Conservation (phyloP, 2,113 vertebrate genomes). For the Prochilodus magdalenae region DNA sequence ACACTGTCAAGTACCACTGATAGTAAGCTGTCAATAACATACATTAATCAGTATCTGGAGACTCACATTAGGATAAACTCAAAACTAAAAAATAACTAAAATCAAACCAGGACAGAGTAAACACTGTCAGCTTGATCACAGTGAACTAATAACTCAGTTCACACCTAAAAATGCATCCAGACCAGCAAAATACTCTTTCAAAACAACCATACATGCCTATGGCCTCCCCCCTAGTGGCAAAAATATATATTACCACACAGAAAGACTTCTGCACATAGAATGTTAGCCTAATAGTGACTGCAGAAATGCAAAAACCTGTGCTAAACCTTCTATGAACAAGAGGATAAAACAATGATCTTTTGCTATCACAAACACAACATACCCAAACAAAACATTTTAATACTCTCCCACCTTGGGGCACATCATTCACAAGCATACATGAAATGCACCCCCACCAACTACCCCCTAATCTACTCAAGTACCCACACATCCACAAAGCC, state of each 20-base stretch:
- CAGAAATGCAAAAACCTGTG: neutral
- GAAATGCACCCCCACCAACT: neutral
- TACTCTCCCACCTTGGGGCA: neutral
- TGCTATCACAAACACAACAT: slow-evolving; percentile 14
- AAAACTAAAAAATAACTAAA: slow-evolving; percentile 29
- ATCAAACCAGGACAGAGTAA: neutral
- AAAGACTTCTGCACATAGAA: neutral
- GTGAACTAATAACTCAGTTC: slow-evolving; percentile 31
- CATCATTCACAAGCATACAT: slow-evolving; percentile 25
- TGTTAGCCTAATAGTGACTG: neutral
- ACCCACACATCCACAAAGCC: neutral
- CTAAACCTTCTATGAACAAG: neutral
- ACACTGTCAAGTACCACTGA: slow-evolving; percentile 2
- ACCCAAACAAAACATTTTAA: slow-evolving; percentile 14
- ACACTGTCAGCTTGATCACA: neutral
- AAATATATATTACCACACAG: slow-evolving; percentile 46
- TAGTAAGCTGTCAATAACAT: neutral
- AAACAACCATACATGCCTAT: slow-evolving; percentile 57
- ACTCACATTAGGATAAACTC: no score
- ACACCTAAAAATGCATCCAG: neutral
- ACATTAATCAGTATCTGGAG: neutral
- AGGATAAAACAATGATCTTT: slow-evolving; percentile 2
- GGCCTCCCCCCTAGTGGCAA: slow-evolving; percentile 76
- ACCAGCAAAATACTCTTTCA: neutral
- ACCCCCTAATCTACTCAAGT: neutral